Base-by-base conservation (phyloP, 1,140 invertebrate genomes). In the Drosophila elegans region DNA sequence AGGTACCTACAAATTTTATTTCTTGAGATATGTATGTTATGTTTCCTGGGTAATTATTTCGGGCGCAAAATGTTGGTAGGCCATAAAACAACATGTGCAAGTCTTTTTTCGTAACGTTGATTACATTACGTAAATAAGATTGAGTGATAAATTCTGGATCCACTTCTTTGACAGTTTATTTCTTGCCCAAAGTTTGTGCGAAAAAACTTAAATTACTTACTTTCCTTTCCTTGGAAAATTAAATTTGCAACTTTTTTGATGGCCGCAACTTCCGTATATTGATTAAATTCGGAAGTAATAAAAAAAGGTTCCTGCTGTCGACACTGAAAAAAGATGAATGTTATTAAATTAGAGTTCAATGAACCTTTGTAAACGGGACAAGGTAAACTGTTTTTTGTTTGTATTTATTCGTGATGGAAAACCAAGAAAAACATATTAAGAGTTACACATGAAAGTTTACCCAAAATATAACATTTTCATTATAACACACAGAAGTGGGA, bases 91-190 rank as follows among this genome's bases (percentile, higher is more conserved):
- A 21, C 16, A 21, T 21, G 16, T 21, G 0, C 16, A 21, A 21
- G 16, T 2, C 10, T 9, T 32, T 32, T 32, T 1, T 7, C 7
- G 5, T 7, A 32, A 6, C 29, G 7, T 32, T 32, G 29, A 6
- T 32, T 32, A 39, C 12, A 39, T 5, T n/a, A 39, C 11, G 38
- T n/a, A 49, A 63, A 63, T 41, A 60, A 13, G 12, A 42, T 27
- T 4, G 9, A 13, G 36, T 25, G 49, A 21, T 36, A 51, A 51
- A 51, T 42, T 11, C 29, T 32, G 12, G 38, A 10, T 38, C 53
- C 60, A 42, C 60, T 13, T 41, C 60, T 16, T 13, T 63, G 60
- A 63, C 60, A 63, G 54, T 63, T 63, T 63, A 63, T 63, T 54
- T 60, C 60, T 60, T 41, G 9, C 38, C 38, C 12, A 34, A 62